Base-by-base conservation (phyloP, 1,140 invertebrate species). In the Cydia pomonella region DNA sequence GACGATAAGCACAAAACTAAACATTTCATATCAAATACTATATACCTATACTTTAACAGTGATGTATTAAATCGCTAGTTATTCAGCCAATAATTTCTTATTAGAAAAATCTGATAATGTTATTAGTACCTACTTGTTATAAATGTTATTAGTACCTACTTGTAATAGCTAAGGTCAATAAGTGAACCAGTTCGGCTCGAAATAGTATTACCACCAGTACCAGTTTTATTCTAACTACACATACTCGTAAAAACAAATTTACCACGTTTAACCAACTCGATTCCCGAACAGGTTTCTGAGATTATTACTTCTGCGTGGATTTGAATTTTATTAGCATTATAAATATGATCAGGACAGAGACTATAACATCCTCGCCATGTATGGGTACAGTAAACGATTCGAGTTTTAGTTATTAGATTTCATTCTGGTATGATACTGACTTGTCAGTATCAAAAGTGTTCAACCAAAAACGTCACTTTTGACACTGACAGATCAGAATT, bases 321-420 rank as follows among this genome's bases (percentile, higher is more conserved):
- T 50, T 50, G 16, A 50, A 50, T 50, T 50, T 50, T n/a, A n/a
- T n/a, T n/a, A n/a, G n/a, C 47, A 50, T 50, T 50, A 50, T 50
- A 50, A 16, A n/a, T 18, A 18, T 18, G 12, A 50, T 16, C 16
- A 16, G 44, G 12, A 18, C n/a, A 4, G 47, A 50, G n/a, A 50
- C 6, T 18, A 50, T 50, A 50, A 50, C 3, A 50, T 50, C 47
- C n/a, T 16, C 16, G 41, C 12, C 41, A 44, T 16, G 41, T 47
- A 47, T 5, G 4, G 7, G 1, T 38, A 38, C 33, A 38, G 33
- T 9, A 9, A 38, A 10, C n/a, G n/a, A n/a, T n/a, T n/a, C n/a
- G n/a, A n/a, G n/a, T n/a, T n/a, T n/a, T n/a, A n/a, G n/a, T n/a
- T n/a, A n/a, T n/a, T n/a, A n/a, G n/a, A n/a, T n/a, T n/a, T n/a